Evolutionary conservation across 2,113 vertebrate species (phyloP).

Genomic region (Echinops telfairi): DNA sequence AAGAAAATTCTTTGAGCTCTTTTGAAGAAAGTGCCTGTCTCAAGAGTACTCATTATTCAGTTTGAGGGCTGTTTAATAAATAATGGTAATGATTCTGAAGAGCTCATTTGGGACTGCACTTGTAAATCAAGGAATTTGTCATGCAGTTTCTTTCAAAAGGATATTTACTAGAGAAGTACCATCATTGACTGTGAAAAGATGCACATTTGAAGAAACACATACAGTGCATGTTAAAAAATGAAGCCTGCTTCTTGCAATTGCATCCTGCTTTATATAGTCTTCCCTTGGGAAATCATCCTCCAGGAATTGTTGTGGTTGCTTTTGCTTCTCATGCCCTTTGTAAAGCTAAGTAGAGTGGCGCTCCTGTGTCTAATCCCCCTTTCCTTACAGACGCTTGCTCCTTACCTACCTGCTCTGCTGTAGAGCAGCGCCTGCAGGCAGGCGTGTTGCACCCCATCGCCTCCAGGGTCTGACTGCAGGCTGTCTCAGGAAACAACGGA

Average conservation of each 20-base stretch:
- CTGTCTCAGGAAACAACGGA: background rate
- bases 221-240: background rate
- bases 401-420: background rate
- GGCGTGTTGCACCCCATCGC: background rate
- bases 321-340: background rate
- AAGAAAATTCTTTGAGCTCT: background rate
- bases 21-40: background rate
- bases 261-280: background rate
- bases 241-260: background rate
- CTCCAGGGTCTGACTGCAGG: background rate
- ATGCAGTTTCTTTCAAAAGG: background rate
- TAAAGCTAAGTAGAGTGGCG: background rate
- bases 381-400: background rate
- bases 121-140: background rate
- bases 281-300: background rate
- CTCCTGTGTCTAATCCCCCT: too few relatives aligned
- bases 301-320: background rate
- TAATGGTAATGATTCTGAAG: background rate
- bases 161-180: background rate
- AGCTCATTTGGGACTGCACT: background rate
- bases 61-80: background rate
- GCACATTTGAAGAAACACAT: background rate
- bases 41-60: background rate
- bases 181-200: background rate
- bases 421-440: background rate